These are phyloP conservation scores for Hirtodrosophila duncani DNA, from an alignment of 2,888 invertebrate species.

Conservation along the genomic window DNA sequence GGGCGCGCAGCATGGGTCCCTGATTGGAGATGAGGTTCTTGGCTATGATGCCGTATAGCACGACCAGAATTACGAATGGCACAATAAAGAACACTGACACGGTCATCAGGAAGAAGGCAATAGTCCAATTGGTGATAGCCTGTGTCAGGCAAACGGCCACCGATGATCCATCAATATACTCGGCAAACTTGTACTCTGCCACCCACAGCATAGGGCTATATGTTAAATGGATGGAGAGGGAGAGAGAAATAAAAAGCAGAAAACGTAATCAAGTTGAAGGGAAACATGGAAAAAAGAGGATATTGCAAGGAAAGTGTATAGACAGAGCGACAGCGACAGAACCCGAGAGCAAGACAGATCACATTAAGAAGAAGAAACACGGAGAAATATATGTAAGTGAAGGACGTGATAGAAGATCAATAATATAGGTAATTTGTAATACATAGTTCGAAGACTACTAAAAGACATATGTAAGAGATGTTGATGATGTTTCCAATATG, in stretches of 20 bases:
- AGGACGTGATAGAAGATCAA: background rate
- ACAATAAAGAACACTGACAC: conserved; percentile 89
- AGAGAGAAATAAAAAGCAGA: conserved; percentile 43
- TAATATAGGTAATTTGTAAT: background rate
- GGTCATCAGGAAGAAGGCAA: conserved; percentile 87
- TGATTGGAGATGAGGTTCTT: conserved; percentile 86
- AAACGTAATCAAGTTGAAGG: conserved; percentile 46
- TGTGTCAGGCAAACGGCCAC: conserved; percentile 89
- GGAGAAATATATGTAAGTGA: background rate
- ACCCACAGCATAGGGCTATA: conserved; percentile 88
- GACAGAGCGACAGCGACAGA: background rate
- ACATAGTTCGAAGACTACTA: too few relatives aligned
- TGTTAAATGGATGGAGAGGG: conserved; percentile 9
- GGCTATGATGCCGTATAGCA: conserved; percentile 90
- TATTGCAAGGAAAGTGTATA: conserved; percentile 8
- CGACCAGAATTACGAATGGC: conserved; percentile 87
- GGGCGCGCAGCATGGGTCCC: conserved; percentile 82
- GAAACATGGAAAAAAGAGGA: conserved; percentile 8
- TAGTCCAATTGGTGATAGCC: conserved; percentile 87
- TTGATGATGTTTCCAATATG: too few relatives aligned
- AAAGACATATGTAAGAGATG: too few relatives aligned
- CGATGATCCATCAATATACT: conserved; percentile 84
- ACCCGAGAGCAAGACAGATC: background rate
- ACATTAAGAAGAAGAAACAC: conserved; percentile 1
- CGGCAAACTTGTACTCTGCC: conserved; percentile 84